Percentiles rank a stretch among this genome's conserved stretches.
Conservation (phyloP, 1,140 invertebrate species). For the Marisa cornuarietis region DNA sequence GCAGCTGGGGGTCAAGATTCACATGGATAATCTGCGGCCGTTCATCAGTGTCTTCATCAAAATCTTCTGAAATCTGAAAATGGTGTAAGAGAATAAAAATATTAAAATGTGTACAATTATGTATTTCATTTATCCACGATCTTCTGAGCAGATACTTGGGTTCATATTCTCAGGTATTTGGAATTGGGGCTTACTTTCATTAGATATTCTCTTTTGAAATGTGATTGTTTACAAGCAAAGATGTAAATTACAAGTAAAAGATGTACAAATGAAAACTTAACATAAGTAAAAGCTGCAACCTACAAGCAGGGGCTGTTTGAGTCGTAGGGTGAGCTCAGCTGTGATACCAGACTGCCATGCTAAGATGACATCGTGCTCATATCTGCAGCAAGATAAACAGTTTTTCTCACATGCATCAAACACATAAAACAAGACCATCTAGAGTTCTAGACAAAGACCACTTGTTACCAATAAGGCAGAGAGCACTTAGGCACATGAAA, state of each 20-base stretch:
- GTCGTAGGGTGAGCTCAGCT: constrained; percentile 55
- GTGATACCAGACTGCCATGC: constrained; percentile 60
- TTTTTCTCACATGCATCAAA: background rate
- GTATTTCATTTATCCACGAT: too few relatives aligned
- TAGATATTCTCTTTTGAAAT: too few relatives aligned
- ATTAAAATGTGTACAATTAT: too few relatives aligned
- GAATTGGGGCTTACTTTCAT: too few relatives aligned
- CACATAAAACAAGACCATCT: background rate
- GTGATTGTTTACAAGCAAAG: too few relatives aligned
- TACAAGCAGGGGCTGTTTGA: constrained; percentile 64
- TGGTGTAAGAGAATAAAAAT: background rate
- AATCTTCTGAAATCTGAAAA: constrained; percentile 60
- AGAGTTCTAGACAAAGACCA: background rate
- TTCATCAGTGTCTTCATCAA: constrained; percentile 59
- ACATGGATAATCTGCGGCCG: constrained; percentile 62
- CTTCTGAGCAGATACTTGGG: too few relatives aligned
- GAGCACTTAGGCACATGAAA: too few relatives aligned
- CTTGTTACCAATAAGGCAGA: too few relatives aligned
- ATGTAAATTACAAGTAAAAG: too few relatives aligned
- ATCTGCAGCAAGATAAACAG: constrained; percentile 39
- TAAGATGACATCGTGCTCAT: constrained; percentile 46
- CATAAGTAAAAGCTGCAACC: constrained; percentile 13
- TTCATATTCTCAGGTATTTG: too few relatives aligned
- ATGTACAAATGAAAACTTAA: too few relatives aligned
- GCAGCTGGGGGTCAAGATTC: constrained; percentile 61